Evolutionary conservation across 2,797 vertebrate species (phyloP).

Genomic region (Hoplostethus atlanticus): DNA sequence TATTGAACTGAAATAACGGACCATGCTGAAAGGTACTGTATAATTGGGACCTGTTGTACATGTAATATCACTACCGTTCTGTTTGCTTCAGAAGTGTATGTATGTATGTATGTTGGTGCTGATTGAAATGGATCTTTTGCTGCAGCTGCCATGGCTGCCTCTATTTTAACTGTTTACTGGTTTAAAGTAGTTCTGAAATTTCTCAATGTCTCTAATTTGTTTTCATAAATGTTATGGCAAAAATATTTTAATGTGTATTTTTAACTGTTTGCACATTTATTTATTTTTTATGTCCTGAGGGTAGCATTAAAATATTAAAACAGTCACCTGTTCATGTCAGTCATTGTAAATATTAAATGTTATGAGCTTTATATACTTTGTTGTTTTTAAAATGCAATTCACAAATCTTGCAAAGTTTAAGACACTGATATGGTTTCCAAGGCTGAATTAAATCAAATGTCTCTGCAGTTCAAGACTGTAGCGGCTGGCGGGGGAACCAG

Average conservation of each 20-base stretch:
- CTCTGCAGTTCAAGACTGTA: no score
- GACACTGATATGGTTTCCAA: background rate
- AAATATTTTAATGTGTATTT: conserved; percentile 36
- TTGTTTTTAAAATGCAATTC: no score
- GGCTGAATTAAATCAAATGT: background rate
- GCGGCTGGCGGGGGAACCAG: no score
- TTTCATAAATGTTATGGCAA: conserved; percentile 14
- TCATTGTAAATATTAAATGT: background rate
- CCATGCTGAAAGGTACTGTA: background rate
- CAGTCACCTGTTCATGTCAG: background rate
- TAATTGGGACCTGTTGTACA: background rate
- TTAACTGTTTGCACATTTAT: rapidly evolving
- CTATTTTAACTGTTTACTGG: background rate
- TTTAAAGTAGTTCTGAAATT: conserved; percentile 18
- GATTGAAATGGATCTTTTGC: background rate
- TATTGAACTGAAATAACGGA: background rate
- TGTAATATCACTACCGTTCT: background rate
- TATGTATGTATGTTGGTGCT: background rate
- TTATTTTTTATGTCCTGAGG: background rate
- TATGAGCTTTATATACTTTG: no score
- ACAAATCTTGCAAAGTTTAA: no score
- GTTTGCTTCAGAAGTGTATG: background rate
- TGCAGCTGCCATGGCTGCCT: background rate
- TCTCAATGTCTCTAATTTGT: background rate
- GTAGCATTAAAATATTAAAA: background rate